Evolutionary conservation across 2,797 vertebrate genomes (phyloP), one percentile per base, ranked within the genome.

Genomic region (Melanotaenia nigrans): DNA sequence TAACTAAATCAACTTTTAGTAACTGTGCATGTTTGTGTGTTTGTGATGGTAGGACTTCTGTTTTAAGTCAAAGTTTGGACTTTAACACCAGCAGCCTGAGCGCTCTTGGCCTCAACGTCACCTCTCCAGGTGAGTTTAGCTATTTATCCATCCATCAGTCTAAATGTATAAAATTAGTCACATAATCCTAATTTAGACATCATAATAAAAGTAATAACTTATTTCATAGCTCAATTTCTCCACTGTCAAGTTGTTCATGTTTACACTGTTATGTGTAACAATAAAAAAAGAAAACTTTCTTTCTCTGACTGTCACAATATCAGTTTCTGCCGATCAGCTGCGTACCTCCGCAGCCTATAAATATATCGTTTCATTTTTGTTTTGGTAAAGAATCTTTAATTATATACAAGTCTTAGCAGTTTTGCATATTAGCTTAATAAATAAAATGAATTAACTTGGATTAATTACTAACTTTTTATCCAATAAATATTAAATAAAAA

Each of bases 61-160:
- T 68, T 2, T 11, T 94, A 25, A 89, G 55, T 66, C 12, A 86
- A 35, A 16, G 57, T 36, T 45, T 94, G 30, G 86, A 78, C 30
- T 77, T 95, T 20, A 75, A 94, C 77, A 24, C 68, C 73, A 92
- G 77, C 69, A 71, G 57, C 71, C 71, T 95, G 61, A 36, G 1
- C 12, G 64, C 59, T 49, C 57, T 93, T 35, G 82, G 89, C 54
- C 59, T 93, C 28, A 94, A 85, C 64, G 20, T 79, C 69, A 85
- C 81, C 8, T 56, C 85, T 30, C 73, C 71, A 87, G 91, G 95
- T 94, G 79, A 88, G 76, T 71, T 60, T 65, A 30, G 62, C 33
- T 12, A 14, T 45, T 38, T 3, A 28, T 35, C 20, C 35, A 45
- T 45, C 42, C 14, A 45, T 38, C 36, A 11, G 11, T 45, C 14